phyloP scores from a whole-genome alignment of 2,888 invertebrate species.

The Quadriops clusia region DNA sequence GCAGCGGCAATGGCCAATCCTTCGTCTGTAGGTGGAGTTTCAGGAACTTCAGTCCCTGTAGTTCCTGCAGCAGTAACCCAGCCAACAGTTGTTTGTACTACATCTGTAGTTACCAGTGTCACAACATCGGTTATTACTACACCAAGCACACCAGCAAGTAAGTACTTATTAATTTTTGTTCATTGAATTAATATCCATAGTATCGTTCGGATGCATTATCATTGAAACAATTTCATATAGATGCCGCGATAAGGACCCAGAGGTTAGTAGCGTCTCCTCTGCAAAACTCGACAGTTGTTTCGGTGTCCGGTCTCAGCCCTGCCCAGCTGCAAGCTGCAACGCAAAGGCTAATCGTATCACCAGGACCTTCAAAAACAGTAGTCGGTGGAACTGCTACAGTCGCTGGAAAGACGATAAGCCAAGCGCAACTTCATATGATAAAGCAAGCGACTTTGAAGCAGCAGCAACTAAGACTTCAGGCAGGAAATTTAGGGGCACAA shows the following conservation, averaged over 20 bases:
- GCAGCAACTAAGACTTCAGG: slow-evolving; percentile 31
- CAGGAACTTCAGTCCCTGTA: slow-evolving; percentile 16
- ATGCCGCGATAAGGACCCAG: slow-evolving; percentile 26
- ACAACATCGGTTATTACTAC: slow-evolving; percentile 34
- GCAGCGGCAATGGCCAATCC: no score
- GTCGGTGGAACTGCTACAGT: slow-evolving; percentile 24
- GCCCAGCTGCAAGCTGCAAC: slow-evolving; percentile 36
- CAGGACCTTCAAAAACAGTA: slow-evolving; percentile 28
- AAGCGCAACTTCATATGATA: slow-evolving; percentile 48
- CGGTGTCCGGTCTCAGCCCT: slow-evolving; percentile 31
- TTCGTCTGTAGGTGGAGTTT: no score
- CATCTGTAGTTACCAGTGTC: slow-evolving; percentile 31
- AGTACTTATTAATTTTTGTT: slow-evolving; percentile 11
- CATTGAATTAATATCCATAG: neutral
- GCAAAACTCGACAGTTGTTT: slow-evolving; percentile 32
- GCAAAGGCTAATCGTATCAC: slow-evolving; percentile 36
- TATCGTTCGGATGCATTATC: neutral
- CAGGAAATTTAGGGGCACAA: slow-evolving; percentile 18
- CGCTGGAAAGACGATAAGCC: slow-evolving; percentile 42
- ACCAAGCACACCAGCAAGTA: slow-evolving; percentile 29
- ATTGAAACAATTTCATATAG: neutral
- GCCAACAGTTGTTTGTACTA: slow-evolving; percentile 27
- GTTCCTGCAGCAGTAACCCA: slow-evolving; percentile 31
- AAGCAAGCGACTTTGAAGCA: slow-evolving; percentile 40
- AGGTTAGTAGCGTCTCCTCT: slow-evolving; percentile 33